Conservation (phyloP, 2,797 vertebrate species). For the Galago senegalensis region DNA sequence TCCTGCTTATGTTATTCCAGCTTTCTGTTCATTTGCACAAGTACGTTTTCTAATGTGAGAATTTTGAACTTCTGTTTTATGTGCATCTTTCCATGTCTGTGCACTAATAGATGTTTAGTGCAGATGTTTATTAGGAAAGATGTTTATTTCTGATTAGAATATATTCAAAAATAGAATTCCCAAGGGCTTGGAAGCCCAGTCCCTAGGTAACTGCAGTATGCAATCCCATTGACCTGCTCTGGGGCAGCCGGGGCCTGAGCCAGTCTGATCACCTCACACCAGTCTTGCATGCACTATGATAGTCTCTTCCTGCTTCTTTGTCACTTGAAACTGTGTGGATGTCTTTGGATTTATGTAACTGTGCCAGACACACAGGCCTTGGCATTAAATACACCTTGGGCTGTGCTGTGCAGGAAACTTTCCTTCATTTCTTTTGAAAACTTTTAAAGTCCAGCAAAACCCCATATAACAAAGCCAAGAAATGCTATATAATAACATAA, state of each 20-base stretch:
- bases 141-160: neutral
- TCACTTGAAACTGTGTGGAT: neutral
- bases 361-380: neutral
- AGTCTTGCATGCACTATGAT: no score
- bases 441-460: neutral
- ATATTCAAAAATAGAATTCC: neutral
- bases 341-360: neutral
- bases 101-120: no score
- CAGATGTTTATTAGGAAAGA: neutral
- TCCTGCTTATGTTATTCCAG: neutral
- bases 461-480: neutral
- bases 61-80: neutral
- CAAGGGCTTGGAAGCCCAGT: fast-evolving
- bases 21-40: neutral
- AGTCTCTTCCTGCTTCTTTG: neutral
- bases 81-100: neutral
- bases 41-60: neutral
- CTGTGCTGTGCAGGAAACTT: neutral
- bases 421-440: neutral
- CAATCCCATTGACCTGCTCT: neutral
- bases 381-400: neutral
- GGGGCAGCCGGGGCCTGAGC: no score
- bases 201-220: neutral
- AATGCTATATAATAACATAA: neutral
- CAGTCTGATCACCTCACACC: no score